These are phyloP conservation scores for Heliocidaris tuberculata DNA, from an alignment of 35 echinoderm and acorn worm genomes.

Conservation along the genomic window DNA sequence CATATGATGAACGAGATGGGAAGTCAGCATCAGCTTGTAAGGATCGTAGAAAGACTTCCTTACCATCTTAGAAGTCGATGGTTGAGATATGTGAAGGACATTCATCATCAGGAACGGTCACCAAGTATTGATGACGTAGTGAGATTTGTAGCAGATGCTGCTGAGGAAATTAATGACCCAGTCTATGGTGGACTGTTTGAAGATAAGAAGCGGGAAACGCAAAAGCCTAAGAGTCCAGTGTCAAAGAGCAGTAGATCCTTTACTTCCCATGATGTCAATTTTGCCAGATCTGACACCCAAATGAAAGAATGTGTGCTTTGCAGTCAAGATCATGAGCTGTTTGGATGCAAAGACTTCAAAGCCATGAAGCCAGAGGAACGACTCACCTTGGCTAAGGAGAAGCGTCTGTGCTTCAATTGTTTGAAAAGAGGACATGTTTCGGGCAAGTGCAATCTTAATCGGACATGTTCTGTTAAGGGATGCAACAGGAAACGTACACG, in stretches of 20 bases:
- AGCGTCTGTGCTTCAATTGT: slow-evolving; percentile 28
- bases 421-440: not conserved
- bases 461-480: slow-evolving; percentile 35
- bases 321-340: not conserved
- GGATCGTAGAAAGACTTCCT: not conserved
- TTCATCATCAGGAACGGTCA: not conserved
- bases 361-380: not conserved
- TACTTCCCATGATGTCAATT: not conserved
- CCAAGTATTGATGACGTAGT: not conserved
- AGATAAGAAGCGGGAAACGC: not conserved
- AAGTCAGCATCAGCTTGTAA: not conserved
- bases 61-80: not conserved
- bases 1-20: not conserved
- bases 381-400: not conserved
- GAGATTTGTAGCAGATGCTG: not conserved
- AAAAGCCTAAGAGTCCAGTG: not conserved
- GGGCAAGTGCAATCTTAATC: not conserved
- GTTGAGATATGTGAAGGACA: not conserved
- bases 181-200: too few relatives aligned
- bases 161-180: slow-evolving; percentile 6
- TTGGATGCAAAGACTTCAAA: not conserved
- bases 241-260: not conserved
- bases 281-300: not conserved
- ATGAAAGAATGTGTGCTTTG: not conserved
- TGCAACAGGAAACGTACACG: slow-evolving; percentile 8